Percentiles rank a stretch among this genome's conserved stretches.
Conservation (phyloP, 2,113 vertebrate species). For the Zingel zingel region DNA sequence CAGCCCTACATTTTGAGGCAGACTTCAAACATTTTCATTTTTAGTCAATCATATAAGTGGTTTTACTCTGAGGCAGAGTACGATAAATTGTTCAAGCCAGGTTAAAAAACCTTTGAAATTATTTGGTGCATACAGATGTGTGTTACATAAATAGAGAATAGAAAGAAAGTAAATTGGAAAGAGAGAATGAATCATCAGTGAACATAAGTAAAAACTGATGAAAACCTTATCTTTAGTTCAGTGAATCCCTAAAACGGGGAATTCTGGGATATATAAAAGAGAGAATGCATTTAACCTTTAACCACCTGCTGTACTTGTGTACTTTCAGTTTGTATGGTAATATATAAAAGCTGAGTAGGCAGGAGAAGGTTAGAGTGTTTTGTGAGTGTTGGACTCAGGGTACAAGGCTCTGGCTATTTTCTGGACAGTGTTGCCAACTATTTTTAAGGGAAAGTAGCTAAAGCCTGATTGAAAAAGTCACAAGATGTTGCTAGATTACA, state of each 20-base stretch:
- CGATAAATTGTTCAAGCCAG: slow-evolving; percentile 46
- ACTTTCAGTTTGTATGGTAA: background rate
- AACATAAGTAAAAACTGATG: slow-evolving; percentile 16
- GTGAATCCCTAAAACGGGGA: slow-evolving; percentile 9
- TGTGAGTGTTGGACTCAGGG: background rate
- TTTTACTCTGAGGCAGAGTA: slow-evolving; percentile 47
- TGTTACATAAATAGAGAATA: slow-evolving; percentile 38
- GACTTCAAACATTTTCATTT: slow-evolving; percentile 62
- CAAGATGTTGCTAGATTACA: background rate
- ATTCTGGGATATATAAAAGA: slow-evolving; percentile 9
- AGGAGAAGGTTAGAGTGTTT: background rate
- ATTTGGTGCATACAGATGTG: slow-evolving; percentile 53
- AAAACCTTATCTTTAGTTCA: slow-evolving; percentile 25
- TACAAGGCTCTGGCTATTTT: background rate
- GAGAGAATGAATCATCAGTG: slow-evolving; percentile 39
- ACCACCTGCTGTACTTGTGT: background rate
- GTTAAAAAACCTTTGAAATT: slow-evolving; percentile 58
- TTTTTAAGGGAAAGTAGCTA: background rate
- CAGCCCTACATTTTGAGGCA: slow-evolving; percentile 45
- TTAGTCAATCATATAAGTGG: slow-evolving; percentile 44
- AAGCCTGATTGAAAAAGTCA: background rate
- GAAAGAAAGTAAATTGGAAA: slow-evolving; percentile 1
- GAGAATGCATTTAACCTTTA: slow-evolving; percentile 10
- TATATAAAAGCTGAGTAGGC: no score
- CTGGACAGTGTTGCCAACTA: background rate